phyloP scores from a whole-genome alignment of 2,888 invertebrate species.

The Mantis religiosa region DNA sequence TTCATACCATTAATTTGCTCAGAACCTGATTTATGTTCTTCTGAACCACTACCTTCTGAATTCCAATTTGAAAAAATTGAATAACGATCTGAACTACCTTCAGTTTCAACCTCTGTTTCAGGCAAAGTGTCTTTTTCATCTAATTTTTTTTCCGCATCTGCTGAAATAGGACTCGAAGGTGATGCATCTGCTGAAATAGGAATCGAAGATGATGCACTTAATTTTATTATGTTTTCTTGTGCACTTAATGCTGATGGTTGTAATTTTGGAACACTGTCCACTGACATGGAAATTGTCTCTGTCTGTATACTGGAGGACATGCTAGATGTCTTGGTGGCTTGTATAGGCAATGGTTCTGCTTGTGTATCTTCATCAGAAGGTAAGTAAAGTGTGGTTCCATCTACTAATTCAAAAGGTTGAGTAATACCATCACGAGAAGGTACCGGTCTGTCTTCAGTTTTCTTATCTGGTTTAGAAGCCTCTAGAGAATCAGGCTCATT shows the following conservation, averaged over 20 bases:
- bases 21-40: background rate
- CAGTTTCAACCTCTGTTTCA: slow-evolving; percentile 11
- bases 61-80: background rate
- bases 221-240: background rate
- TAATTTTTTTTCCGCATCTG: background rate
- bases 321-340: background rate
- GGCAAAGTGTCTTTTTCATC: background rate
- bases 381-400: slow-evolving; percentile 62
- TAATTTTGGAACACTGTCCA: background rate
- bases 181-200: background rate
- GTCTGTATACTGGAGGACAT: background rate
- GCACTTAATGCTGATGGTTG: background rate
- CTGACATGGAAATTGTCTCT: background rate
- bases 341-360: background rate
- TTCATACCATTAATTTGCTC: background rate
- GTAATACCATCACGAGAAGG: background rate
- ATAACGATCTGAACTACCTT: slow-evolving; percentile 7
- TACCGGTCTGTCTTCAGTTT: background rate
- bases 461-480: slow-evolving; percentile 23
- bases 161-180: background rate
- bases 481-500: background rate
- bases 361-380: slow-evolving; percentile 1
- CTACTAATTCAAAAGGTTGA: slow-evolving; percentile 49
- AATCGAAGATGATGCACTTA: background rate
- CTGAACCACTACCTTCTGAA: slow-evolving; percentile 12